A percentile compares a stretch with the other conserved stretches of the same genome.
These are phyloP conservation scores for Andrena bicolor DNA, from an alignment of 2,888 invertebrate species.

Conservation along the genomic window DNA sequence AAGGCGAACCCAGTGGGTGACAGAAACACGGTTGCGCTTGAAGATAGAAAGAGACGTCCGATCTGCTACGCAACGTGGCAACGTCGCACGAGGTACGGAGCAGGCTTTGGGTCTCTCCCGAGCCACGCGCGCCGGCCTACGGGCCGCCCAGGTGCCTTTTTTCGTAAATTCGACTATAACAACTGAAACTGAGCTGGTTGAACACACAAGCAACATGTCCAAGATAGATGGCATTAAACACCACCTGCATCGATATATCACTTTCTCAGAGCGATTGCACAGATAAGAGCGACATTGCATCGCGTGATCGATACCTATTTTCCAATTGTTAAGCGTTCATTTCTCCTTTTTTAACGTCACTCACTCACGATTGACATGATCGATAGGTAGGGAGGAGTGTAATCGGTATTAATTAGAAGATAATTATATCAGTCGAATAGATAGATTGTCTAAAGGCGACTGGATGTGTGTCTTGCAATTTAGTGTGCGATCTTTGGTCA, in stretches of 20 bases:
- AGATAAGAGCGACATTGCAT: not conserved
- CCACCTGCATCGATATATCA: not conserved
- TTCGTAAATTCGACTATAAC: no score
- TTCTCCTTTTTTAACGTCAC: not conserved
- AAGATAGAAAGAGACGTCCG: no score
- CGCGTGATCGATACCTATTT: not conserved
- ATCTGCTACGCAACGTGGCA: no score
- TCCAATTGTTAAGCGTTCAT: not conserved
- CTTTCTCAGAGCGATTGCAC: not conserved
- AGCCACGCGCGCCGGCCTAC: no score
- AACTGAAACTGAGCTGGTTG: not conserved
- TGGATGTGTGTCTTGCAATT: conserved; percentile 36
- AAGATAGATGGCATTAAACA: not conserved
- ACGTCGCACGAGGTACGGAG: no score
- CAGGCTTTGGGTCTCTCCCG: no score
- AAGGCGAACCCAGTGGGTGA: no score
- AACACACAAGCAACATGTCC: not conserved
- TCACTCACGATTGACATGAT: not conserved
- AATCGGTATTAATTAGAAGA: not conserved
- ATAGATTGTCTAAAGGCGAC: conserved; percentile 5
- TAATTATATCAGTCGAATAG: not conserved
- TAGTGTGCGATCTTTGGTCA: conserved; percentile 23
- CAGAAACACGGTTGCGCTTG: no score
- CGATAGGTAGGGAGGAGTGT: not conserved
- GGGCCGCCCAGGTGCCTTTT: no score